Evolutionary conservation across 2,113 vertebrate species (phyloP).

Genomic region (Tragulus kanchil): DNA sequence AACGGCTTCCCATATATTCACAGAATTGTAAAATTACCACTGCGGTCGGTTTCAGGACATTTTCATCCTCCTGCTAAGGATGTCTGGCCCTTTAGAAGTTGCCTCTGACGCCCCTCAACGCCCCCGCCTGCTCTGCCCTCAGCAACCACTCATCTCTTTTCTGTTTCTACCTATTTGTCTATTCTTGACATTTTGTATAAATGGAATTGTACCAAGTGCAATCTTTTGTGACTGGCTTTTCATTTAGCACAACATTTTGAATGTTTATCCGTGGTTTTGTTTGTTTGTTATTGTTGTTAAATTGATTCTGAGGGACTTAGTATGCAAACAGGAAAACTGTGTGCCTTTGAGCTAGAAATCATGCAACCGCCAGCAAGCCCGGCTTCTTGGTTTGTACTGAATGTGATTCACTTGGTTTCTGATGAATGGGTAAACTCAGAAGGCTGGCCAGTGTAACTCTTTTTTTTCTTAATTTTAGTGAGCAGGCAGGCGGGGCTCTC

Average conservation of each 20-base stretch:
- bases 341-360: not conserved
- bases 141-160: not conserved
- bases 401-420: not conserved
- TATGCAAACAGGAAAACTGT: not conserved
- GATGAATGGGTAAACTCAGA: not conserved
- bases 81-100: not conserved
- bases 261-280: not conserved
- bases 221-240: conserved; percentile 16
- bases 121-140: not conserved
- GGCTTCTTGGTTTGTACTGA: not conserved
- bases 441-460: not conserved
- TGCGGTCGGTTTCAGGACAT: not conserved
- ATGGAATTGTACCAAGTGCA: not conserved
- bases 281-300: not conserved
- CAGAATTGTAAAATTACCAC: not conserved
- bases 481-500: not conserved
- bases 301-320: not conserved
- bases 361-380: not conserved
- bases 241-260: conserved; percentile 1
- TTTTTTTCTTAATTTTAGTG: too few relatives aligned
- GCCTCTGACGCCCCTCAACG: not conserved
- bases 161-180: not conserved
- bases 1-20: not conserved
- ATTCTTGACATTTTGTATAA: not conserved
- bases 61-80: not conserved